Evolutionary conservation across 2,888 invertebrate species (phyloP).

Genomic region (Galeruca laticollis): DNA sequence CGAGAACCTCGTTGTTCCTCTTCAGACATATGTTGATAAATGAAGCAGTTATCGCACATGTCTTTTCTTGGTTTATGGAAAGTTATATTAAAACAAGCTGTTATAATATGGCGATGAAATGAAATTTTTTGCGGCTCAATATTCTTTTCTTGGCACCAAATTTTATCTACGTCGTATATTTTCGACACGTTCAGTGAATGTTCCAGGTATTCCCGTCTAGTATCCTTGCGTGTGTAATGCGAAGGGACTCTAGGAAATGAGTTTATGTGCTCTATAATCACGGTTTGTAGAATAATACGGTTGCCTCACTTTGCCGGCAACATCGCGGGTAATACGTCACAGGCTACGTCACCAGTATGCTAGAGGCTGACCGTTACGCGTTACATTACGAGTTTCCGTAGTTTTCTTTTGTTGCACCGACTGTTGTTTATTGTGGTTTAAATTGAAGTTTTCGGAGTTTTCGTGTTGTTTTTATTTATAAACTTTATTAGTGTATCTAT

Average conservation of each 20-base stretch:
- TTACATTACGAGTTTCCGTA: too few species aligned
- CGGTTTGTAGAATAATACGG: too few species aligned
- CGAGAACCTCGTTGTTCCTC: not conserved
- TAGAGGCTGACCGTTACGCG: too few species aligned
- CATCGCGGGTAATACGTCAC: too few species aligned
- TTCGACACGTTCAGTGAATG: not conserved
- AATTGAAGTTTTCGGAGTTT: too few species aligned
- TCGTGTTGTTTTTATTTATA: too few species aligned
- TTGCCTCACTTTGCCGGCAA: too few species aligned
- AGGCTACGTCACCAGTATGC: too few species aligned
- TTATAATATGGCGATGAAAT: conserved; percentile 1
- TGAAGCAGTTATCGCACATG: not conserved
- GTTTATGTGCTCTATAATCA: conserved; percentile 5
- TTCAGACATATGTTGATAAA: not conserved
- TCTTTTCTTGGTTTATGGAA: conserved; percentile 3
- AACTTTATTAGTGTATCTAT: too few species aligned
- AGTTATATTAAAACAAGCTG: not conserved
- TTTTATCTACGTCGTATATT: not conserved
- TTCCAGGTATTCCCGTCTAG: not conserved
- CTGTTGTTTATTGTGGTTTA: too few species aligned
- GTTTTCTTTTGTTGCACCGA: too few species aligned
- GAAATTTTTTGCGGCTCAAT: not conserved
- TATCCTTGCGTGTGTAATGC: not conserved
- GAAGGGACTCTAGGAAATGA: not conserved
- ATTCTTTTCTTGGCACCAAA: not conserved